Evolutionary conservation across 2,888 invertebrate genomes (phyloP).

Genomic region (Leptinotarsa peninsularis): DNA sequence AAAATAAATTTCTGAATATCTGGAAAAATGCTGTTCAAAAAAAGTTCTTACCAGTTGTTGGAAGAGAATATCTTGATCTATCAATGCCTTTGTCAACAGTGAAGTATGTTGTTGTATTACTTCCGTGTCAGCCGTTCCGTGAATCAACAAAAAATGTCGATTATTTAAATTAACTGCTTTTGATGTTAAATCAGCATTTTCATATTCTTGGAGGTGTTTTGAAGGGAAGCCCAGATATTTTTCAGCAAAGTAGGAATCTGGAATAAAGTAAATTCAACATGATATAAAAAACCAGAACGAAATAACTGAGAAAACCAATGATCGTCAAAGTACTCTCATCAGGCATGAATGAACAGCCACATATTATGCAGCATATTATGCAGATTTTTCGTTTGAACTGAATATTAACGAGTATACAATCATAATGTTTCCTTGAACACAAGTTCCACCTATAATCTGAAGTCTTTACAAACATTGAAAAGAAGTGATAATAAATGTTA

Average conservation of each 20-base stretch:
- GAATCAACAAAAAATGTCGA: slow-evolving; percentile 76
- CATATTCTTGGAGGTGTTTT: slow-evolving; percentile 78
- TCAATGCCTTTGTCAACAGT: slow-evolving; percentile 84
- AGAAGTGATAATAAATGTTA: too few relatives aligned
- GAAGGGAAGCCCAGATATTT: slow-evolving; percentile 83
- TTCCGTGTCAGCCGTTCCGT: slow-evolving; percentile 87
- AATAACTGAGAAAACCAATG: not conserved
- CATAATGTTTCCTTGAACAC: too few relatives aligned
- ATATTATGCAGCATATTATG: too few relatives aligned
- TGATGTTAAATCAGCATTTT: slow-evolving; percentile 82
- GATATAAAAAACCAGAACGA: not conserved
- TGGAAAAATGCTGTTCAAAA: not conserved
- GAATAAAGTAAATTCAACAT: not conserved
- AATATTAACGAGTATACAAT: too few relatives aligned
- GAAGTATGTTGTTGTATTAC: slow-evolving; percentile 91
- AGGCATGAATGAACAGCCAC: too few relatives aligned
- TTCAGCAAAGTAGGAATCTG: slow-evolving; percentile 92
- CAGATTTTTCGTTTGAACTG: too few relatives aligned
- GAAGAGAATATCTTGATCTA: slow-evolving; percentile 84
- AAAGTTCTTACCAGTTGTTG: slow-evolving; percentile 78
- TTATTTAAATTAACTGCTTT: slow-evolving; percentile 81
- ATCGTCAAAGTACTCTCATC: too few relatives aligned
- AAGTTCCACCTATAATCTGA: too few relatives aligned
- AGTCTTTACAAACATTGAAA: too few relatives aligned
- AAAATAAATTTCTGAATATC: too few relatives aligned